A percentile compares a stretch with the other conserved stretches of the same genome.
Conservation (phyloP, 2,888 invertebrate species). For the Pelosia muscerda region DNA sequence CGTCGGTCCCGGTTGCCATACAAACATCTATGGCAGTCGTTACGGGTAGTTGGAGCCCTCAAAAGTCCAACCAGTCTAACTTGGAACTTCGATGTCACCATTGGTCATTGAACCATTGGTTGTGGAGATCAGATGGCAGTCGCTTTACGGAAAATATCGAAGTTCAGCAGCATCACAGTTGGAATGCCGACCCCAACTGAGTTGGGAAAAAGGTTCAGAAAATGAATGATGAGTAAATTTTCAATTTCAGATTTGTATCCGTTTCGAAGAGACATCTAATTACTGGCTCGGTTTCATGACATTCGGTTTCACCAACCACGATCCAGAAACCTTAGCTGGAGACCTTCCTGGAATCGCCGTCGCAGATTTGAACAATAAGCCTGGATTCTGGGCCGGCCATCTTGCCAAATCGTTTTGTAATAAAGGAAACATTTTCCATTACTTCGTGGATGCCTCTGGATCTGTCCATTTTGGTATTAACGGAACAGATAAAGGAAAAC, state of each 20-base stretch:
- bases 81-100: too few species aligned
- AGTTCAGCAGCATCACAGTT: too few species aligned
- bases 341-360: background rate
- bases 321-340: background rate
- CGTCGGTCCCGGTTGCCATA: too few species aligned
- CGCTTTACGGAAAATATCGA: too few species aligned
- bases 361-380: background rate
- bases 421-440: background rate
- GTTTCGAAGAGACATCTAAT: background rate
- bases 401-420: slow-evolving; percentile 2
- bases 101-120: too few species aligned
- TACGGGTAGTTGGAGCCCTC: too few species aligned
- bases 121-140: too few species aligned
- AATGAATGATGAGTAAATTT: background rate
- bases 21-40: too few species aligned
- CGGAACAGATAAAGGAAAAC: background rate
- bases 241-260: slow-evolving; percentile 1
- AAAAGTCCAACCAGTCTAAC: too few species aligned
- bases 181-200: too few species aligned
- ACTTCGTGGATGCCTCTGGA: slow-evolving; percentile 2
- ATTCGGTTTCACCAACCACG: slow-evolving; percentile 5
- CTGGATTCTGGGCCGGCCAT: slow-evolving; percentile 8
- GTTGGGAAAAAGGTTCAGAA: too few species aligned
- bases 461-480: slow-evolving; percentile 1
- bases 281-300: slow-evolving; percentile 3